phyloP scores from a whole-genome alignment of 2,888 invertebrate genomes.

The Clanis bilineata region DNA sequence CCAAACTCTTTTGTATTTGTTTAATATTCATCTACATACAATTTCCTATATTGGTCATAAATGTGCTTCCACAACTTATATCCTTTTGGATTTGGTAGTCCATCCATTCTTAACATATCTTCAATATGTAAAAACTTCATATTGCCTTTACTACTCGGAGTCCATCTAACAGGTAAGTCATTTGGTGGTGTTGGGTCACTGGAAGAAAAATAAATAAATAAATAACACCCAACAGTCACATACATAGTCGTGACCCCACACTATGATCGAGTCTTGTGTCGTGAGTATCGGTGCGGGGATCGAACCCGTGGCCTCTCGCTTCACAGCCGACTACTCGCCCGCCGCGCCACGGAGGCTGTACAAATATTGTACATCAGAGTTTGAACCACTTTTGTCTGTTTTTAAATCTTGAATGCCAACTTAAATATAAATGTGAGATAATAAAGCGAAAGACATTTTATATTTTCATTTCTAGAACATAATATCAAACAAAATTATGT shows the following conservation, averaged over 20 bases:
- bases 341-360: no score
- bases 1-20: not conserved
- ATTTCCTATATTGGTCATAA: slow-evolving; percentile 39
- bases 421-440: not conserved
- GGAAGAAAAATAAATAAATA: slow-evolving; percentile 34
- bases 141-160: slow-evolving; percentile 41
- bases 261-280: no score
- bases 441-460: not conserved
- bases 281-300: no score
- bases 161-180: slow-evolving; percentile 48
- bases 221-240: no score
- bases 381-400: no score
- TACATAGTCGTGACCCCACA: no score
- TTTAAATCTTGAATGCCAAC: not conserved
- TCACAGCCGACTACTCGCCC: no score
- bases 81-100: slow-evolving; percentile 44
- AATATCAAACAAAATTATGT: not conserved
- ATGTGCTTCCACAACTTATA: slow-evolving; percentile 54
- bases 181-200: slow-evolving; percentile 53
- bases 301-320: no score
- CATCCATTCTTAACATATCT: slow-evolving; percentile 44
- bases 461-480: not conserved
- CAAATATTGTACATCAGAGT: no score
- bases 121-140: slow-evolving; percentile 51
- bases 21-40: slow-evolving; percentile 14